phyloP scores from a whole-genome alignment of 2,113 vertebrate genomes.

The Trogon melanurus region DNA sequence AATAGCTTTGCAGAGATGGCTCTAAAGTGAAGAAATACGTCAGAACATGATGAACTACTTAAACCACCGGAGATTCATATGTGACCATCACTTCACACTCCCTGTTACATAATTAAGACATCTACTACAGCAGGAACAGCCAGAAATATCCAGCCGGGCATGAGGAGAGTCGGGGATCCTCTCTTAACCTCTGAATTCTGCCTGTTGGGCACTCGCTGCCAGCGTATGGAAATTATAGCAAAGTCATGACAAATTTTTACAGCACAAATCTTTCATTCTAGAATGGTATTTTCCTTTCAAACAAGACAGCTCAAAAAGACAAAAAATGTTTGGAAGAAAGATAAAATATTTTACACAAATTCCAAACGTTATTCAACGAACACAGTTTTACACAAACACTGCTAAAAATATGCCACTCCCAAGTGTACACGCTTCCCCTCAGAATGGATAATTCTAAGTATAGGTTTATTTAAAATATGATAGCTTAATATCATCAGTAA shows the following conservation, averaged over 20 bases:
- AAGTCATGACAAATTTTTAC: background rate
- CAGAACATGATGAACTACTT: background rate
- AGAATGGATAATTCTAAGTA: background rate
- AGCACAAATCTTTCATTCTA: background rate
- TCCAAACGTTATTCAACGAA: background rate
- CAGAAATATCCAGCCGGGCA: background rate
- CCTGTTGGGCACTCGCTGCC: rapidly evolving
- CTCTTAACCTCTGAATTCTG: background rate
- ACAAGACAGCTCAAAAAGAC: background rate
- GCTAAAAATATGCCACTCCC: background rate
- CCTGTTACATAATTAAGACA: background rate
- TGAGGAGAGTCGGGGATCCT: rapidly evolving
- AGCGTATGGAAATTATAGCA: rapidly evolving
- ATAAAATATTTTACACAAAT: background rate
- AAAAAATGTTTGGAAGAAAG: background rate
- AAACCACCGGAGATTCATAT: background rate
- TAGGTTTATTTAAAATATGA: background rate
- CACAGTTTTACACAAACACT: background rate
- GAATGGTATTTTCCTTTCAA: background rate
- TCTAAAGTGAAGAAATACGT: background rate
- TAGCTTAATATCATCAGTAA: background rate
- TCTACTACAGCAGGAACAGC: background rate
- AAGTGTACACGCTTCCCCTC: background rate
- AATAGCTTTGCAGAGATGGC: background rate
- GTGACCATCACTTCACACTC: background rate